Evolutionary conservation across 1,140 invertebrate species (phyloP).

Genomic region (Acromyrmex charruanus): DNA sequence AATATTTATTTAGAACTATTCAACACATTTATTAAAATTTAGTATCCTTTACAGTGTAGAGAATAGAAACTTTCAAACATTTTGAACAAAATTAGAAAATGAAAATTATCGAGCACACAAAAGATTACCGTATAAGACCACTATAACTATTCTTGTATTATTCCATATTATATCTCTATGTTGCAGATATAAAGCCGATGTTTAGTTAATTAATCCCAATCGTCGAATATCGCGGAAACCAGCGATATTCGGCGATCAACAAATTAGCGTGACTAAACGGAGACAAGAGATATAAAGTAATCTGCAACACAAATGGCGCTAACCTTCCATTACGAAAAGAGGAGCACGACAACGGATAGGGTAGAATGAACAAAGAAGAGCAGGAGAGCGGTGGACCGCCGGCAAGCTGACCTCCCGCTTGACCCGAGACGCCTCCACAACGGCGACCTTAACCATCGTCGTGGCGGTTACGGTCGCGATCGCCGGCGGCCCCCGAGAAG

Average conservation of each 20-base stretch:
- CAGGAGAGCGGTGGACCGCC: constrained; percentile 72
- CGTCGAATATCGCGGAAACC: constrained; percentile 6
- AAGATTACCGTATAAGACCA: not conserved
- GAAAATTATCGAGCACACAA: not conserved
- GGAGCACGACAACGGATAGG: constrained; percentile 57
- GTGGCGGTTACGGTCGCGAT: constrained; percentile 79
- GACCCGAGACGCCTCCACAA: constrained; percentile 81
- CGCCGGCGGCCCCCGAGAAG: constrained; percentile 75
- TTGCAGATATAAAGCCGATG: not conserved
- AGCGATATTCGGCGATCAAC: constrained; percentile 64
- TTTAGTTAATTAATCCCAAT: not conserved
- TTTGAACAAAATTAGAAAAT: constrained; percentile 8
- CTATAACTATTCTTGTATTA: not conserved
- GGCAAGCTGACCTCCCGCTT: constrained; percentile 78
- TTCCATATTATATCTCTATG: not conserved
- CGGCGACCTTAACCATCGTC: constrained; percentile 78
- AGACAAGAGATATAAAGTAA: constrained; percentile 52
- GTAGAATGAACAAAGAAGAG: constrained; percentile 53
- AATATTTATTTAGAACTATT: too few species aligned
- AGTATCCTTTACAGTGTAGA: too few species aligned
- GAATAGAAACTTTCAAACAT: not conserved
- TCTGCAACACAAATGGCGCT: constrained; percentile 64
- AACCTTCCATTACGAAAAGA: constrained; percentile 71
- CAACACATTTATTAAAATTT: too few species aligned
- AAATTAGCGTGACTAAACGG: constrained; percentile 69